Conservation (phyloP, 2,797 vertebrate species). For the Loriculus beryllinus region DNA sequence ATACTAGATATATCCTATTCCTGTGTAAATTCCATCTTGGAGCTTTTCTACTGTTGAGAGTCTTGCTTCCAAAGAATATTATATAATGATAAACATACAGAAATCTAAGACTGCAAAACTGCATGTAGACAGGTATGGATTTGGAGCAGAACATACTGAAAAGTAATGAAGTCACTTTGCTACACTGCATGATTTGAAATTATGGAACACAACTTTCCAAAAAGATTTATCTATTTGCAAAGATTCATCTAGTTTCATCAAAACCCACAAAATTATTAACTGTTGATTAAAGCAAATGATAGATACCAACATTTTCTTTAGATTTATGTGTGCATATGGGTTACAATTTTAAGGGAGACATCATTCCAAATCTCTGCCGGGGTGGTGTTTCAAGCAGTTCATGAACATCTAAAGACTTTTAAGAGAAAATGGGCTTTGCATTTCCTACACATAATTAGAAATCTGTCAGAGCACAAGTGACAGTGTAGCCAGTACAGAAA, state of each 20-base stretch:
- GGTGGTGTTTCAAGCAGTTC: neutral
- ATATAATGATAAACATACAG: neutral
- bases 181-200: neutral
- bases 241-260: neutral
- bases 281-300: neutral
- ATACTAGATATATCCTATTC: neutral
- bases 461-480: neutral
- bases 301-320: neutral
- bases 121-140: neutral
- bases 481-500: neutral
- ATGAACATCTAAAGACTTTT: neutral
- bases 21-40: neutral
- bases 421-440: neutral
- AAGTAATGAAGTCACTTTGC: neutral
- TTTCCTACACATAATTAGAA: neutral
- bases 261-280: neutral
- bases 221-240: neutral
- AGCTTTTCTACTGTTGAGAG: neutral
- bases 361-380: neutral
- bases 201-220: neutral
- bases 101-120: neutral
- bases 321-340: neutral
- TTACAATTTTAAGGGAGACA: neutral
- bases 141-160: neutral
- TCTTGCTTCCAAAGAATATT: neutral